Conservation (phyloP, 2,888 invertebrate species). For the Exephanes ischioxanthus region DNA sequence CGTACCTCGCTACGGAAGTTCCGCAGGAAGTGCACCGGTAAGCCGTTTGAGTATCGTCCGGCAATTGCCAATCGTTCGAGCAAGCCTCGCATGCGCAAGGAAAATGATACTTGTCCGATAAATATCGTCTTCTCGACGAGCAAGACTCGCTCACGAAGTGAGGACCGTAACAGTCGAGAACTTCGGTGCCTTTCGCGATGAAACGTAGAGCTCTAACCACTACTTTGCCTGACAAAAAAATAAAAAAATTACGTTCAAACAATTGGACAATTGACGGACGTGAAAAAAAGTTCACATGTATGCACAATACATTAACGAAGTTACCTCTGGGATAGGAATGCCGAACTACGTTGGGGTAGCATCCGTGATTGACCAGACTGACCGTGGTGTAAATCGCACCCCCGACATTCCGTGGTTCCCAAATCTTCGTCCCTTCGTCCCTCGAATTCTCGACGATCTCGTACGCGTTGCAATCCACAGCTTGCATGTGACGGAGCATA, state of each 20-base stretch:
- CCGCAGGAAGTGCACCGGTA: slow-evolving; percentile 78
- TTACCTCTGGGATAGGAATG: slow-evolving; percentile 82
- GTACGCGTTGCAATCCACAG: slow-evolving; percentile 85
- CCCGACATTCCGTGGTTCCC: slow-evolving; percentile 82
- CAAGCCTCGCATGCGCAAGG: slow-evolving; percentile 84
- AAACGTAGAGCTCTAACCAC: slow-evolving; percentile 80
- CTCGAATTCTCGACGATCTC: slow-evolving; percentile 84
- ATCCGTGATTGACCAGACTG: slow-evolving; percentile 85
- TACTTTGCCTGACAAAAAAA: slow-evolving; percentile 75
- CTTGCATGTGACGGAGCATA: slow-evolving; percentile 84
- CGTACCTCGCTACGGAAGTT: slow-evolving; percentile 19
- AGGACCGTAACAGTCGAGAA: slow-evolving; percentile 85
- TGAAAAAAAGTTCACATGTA: not conserved
- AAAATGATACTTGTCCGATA: slow-evolving; percentile 84
- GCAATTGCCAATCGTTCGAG: slow-evolving; percentile 80
- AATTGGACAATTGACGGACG: not conserved
- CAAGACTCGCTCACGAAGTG: slow-evolving; percentile 81
- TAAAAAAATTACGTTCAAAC: not conserved
- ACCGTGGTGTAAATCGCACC: slow-evolving; percentile 85
- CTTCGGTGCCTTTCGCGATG: slow-evolving; percentile 83
- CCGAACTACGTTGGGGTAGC: slow-evolving; percentile 85
- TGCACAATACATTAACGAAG: not conserved
- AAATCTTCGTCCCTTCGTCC: slow-evolving; percentile 75
- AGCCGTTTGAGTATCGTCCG: slow-evolving; percentile 69
- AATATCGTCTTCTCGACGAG: slow-evolving; percentile 78